Conservation (phyloP, 2,888 invertebrate genomes). For the Drosophila mayaguana region DNA sequence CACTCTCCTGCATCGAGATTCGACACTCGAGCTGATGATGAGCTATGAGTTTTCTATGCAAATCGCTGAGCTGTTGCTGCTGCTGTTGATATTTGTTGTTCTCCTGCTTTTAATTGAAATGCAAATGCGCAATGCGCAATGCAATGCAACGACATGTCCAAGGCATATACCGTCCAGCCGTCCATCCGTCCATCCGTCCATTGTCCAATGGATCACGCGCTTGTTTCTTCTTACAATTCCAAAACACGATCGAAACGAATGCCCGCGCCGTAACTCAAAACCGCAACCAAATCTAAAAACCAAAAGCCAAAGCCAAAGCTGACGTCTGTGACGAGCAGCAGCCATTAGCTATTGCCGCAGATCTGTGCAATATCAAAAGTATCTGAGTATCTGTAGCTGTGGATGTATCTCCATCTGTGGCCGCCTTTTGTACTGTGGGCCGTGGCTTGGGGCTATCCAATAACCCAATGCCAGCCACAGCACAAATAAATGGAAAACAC, state of each 20-base stretch:
- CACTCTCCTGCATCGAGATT: conserved; percentile 52
- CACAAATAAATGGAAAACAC: neutral
- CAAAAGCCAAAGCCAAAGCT: conserved; percentile 32
- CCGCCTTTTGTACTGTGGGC: conserved; percentile 30
- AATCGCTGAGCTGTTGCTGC: conserved; percentile 37
- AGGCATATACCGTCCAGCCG: conserved; percentile 19
- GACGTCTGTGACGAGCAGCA: conserved; percentile 42
- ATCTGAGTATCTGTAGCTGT: conserved; percentile 23
- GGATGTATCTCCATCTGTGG: conserved; percentile 14
- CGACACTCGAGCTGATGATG: conserved; percentile 75
- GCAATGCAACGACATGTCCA: conserved; percentile 47
- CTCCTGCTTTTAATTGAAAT: conserved; percentile 64
- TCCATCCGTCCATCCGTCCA: conserved; percentile 20
- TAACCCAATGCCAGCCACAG: conserved; percentile 42
- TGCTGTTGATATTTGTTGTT: conserved; percentile 11
- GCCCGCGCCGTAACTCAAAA: conserved; percentile 42
- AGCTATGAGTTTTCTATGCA: conserved; percentile 79
- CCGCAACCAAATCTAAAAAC: conserved; percentile 32
- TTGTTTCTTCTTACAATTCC: conserved; percentile 54
- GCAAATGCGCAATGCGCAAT: conserved; percentile 51
- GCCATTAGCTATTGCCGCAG: conserved; percentile 24
- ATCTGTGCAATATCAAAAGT: conserved; percentile 39
- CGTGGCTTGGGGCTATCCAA: conserved; percentile 50
- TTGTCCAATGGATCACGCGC: conserved; percentile 58
- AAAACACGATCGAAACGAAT: conserved; percentile 65